Percentiles rank a stretch among this genome's conserved stretches.
Conservation (phyloP, 2,797 vertebrate genomes). For the Rhinatrema bivittatum region DNA sequence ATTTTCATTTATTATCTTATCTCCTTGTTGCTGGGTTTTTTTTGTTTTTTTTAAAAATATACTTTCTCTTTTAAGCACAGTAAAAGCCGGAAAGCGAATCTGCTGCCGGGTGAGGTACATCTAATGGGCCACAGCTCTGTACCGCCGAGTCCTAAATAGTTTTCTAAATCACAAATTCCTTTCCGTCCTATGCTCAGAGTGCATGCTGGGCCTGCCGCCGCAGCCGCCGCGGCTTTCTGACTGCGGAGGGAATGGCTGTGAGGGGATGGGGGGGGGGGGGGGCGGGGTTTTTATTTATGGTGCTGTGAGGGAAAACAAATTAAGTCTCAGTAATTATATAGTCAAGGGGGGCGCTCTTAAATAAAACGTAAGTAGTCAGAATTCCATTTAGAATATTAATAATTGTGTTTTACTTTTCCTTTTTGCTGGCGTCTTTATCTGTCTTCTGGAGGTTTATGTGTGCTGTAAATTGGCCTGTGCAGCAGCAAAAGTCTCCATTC, state of each 20-base stretch:
- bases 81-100: no score
- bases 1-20: no score
- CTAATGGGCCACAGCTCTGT: constrained; percentile 4
- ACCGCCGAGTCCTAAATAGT: constrained; percentile 6
- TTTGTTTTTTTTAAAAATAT: no score
- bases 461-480: constrained; percentile 12
- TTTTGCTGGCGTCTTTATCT: constrained; percentile 1
- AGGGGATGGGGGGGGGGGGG: no score
- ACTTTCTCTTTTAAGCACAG: no score
- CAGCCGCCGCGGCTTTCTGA: constrained; percentile 5
- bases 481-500: background rate
- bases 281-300: constrained; percentile 52
- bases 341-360: constrained; percentile 44
- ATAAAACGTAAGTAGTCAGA: constrained; percentile 42
- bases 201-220: no score
- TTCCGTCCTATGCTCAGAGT: constrained; percentile 6
- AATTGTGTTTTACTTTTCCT: constrained; percentile 24
- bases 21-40: no score
- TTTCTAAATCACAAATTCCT: background rate
- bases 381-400: constrained; percentile 51
- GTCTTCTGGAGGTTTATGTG: constrained; percentile 14
- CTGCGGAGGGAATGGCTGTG: constrained; percentile 32
- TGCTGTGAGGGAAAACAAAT: constrained; percentile 58
- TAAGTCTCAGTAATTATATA: constrained; percentile 52
- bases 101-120: background rate